phyloP scores from a whole-genome alignment of 2,797 vertebrate genomes.

The Tinamus major region DNA sequence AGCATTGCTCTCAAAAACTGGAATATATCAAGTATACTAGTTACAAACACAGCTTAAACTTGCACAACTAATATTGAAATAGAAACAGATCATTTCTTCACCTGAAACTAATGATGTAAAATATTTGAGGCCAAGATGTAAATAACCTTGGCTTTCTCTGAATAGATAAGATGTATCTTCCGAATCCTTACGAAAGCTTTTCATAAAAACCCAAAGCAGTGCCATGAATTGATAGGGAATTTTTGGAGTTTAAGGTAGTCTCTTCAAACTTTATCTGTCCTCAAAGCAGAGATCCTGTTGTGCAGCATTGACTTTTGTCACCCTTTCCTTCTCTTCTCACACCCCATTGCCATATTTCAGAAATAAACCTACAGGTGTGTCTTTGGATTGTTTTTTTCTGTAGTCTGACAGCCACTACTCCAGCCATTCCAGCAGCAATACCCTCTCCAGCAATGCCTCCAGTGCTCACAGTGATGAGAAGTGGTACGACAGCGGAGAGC shows the following conservation, averaged over 20 bases:
- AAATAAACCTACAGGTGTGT: neutral
- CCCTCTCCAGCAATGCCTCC: constrained; percentile 94
- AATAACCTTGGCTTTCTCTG: neutral
- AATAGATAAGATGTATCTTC: neutral
- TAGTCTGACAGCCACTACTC: constrained; percentile 92
- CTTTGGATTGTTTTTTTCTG: constrained; percentile 14
- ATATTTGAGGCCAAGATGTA: neutral
- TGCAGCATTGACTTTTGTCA: neutral
- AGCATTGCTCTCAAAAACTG: neutral
- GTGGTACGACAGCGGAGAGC: constrained; percentile 92
- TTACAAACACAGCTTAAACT: neutral
- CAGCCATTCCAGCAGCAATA: constrained; percentile 96
- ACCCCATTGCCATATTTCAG: neutral
- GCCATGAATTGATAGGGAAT: neutral
- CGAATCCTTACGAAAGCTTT: neutral
- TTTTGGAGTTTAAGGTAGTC: neutral
- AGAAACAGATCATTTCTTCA: neutral
- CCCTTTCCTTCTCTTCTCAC: neutral
- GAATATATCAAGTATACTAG: neutral
- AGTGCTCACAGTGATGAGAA: constrained; percentile 96
- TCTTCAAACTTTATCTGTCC: neutral
- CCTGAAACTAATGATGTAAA: neutral
- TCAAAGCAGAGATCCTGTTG: neutral
- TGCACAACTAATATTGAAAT: neutral
- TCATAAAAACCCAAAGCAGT: neutral